Evolutionary conservation across 2,113 vertebrate species (phyloP).

Genomic region (Turdus rufiventris): DNA sequence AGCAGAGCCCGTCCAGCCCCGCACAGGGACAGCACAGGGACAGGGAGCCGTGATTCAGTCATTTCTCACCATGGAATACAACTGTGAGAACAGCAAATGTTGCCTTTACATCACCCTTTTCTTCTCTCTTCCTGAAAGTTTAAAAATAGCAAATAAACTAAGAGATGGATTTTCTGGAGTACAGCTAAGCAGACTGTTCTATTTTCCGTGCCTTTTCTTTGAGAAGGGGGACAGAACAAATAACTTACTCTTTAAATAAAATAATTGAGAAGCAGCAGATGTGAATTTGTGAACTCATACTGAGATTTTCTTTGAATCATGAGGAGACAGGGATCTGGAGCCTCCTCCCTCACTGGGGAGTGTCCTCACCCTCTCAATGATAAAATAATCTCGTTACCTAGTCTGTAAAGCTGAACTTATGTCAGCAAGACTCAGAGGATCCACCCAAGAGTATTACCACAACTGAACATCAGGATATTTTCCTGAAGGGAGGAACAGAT

Average conservation of each 20-base stretch:
- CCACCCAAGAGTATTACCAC: not conserved
- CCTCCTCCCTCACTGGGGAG: not conserved
- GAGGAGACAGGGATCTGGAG: not conserved
- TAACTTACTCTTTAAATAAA: not conserved
- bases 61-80: not conserved
- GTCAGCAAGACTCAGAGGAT: not conserved
- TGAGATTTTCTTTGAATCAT: not conserved
- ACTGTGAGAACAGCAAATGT: not conserved
- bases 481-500: not conserved
- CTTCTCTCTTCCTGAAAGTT: not conserved
- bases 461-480: not conserved
- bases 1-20: too few species aligned
- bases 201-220: not conserved
- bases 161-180: not conserved
- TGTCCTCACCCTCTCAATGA: not conserved
- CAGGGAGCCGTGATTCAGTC: not conserved
- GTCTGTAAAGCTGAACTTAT: not conserved
- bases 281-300: not conserved
- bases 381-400: not conserved
- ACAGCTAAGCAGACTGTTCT: rapidly evolving
- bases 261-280: not conserved
- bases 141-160: not conserved
- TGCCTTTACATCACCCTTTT: not conserved
- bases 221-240: not conserved
- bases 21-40: too few species aligned